phyloP scores from a whole-genome alignment of 2,113 vertebrate genomes.

The Propithecus coquereli region DNA sequence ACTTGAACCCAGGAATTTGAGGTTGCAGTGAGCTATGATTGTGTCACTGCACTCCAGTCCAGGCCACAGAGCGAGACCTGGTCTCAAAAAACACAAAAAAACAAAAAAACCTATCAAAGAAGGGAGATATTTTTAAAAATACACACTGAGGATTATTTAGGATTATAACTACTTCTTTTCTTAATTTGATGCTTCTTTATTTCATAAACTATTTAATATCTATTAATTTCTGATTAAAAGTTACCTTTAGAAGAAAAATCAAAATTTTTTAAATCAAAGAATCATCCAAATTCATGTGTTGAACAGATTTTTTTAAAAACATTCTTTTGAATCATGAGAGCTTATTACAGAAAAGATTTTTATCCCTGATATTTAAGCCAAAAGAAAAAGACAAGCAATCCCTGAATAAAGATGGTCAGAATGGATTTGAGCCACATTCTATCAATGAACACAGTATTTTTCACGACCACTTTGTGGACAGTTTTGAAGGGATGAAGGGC shows the following conservation, averaged over 20 bases:
- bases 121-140: not conserved
- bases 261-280: not conserved
- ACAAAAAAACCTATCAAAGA: not conserved
- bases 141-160: not conserved
- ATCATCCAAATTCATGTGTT: not conserved
- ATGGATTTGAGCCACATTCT: not conserved
- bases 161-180: not conserved
- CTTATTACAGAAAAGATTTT: not conserved
- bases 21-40: not conserved
- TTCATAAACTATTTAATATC: not conserved
- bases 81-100: not conserved
- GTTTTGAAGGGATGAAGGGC: not conserved
- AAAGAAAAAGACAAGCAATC: not conserved
- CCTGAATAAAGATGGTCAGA: not conserved
- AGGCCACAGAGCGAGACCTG: not conserved
- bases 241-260: not conserved
- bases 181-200: not conserved
- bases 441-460: not conserved
- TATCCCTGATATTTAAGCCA: not conserved
- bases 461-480: not conserved
- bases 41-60: not conserved
- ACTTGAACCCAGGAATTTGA: too few relatives aligned
- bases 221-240: not conserved
- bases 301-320: not conserved
- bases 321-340: not conserved